Conservation (phyloP, 1,140 invertebrate species). For the Drosophila sulfurigaster region DNA sequence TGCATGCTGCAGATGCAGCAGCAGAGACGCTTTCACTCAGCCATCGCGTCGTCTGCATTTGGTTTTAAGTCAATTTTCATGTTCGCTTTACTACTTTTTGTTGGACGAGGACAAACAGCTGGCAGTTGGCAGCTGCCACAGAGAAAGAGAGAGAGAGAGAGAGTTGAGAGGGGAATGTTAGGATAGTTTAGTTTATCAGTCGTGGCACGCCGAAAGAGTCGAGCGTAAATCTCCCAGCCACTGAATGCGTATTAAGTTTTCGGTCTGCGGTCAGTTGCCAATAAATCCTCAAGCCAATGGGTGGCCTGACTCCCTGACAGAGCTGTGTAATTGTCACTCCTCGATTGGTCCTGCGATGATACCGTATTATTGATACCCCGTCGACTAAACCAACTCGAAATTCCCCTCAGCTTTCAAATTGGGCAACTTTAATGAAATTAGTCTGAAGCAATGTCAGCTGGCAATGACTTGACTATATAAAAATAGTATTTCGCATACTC, state of each 20-base stretch:
- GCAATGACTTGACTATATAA: constrained; percentile 18
- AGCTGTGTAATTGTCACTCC: constrained; percentile 58
- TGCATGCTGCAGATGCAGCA: constrained; percentile 17
- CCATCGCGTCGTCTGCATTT: constrained; percentile 36
- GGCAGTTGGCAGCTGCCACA: constrained; percentile 2
- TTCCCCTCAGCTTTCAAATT: constrained; percentile 24
- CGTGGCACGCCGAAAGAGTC: constrained; percentile 5
- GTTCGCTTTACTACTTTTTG: constrained; percentile 1
- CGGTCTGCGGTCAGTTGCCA: constrained; percentile 59
- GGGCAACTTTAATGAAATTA: constrained; percentile 45
- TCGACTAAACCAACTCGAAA: constrained; percentile 56
- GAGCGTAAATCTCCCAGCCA: constrained; percentile 55
- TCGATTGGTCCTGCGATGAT: constrained; percentile 22
- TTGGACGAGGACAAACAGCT: constrained; percentile 15
- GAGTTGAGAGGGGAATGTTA: constrained; percentile 1
- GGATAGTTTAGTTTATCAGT: constrained; percentile 42
- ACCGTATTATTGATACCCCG: background rate
- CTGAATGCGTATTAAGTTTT: constrained; percentile 57
- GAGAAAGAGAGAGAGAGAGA: too few species aligned
- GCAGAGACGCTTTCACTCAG: background rate
- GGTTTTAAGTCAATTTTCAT: constrained; percentile 47
- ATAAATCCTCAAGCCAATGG: constrained; percentile 61
- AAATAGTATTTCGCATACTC: constrained; percentile 14
- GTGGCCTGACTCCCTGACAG: background rate
- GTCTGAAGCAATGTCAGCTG: constrained; percentile 5